Base-by-base conservation (phyloP, 2,113 vertebrate species). In the Uropsilus gracilis region DNA sequence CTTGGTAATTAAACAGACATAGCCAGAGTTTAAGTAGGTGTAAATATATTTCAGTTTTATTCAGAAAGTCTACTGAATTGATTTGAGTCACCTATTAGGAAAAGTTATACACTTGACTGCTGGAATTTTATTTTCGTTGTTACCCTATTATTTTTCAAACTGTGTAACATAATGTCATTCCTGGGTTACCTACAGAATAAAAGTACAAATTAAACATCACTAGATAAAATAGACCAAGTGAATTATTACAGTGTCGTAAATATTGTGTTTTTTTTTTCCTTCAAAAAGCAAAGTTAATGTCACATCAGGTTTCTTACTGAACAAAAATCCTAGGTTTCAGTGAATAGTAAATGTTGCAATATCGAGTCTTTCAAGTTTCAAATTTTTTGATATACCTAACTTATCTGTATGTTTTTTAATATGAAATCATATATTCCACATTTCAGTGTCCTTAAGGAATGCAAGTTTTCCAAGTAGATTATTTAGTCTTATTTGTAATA, bases 351-450 rank as follows among this genome's bases (percentile, higher is more conserved):
- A 93, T 78, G 0, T 82, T 55, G 42, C 26, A 75, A 61, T 83
- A 83, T 16, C 59, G 55, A 83, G 90, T 84, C 11, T 85, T 17
- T 94, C 69, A 94, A 61, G 72, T 95, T 93, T 85, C 26, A 83
- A 32, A 87, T 69, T 28, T 90, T 42, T 46, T 66, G 39, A 17
- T 63, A n/a, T 75, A 57, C 34, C 42, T 92, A 82, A 24, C 13
- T 82, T 26, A 42, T 78, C 12, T 53, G 4, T 28, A 68, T 32
- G 59, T 44, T 59, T 87, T 90, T 82, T 3, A 75, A 53, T 34
- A 61, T 26, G 53, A 81, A 69, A 81, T 69, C 59, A 55, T 53
- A 12, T 28, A 1, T 46, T 8, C 7, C 66, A n/a, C 3, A 28
- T 86, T 63, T 76, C 10, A 50, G 0, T 91, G 28, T 44, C 80